Base-by-base conservation (phyloP, 37 sponge, comb jelly and placozoan species). In the Corticium candelabrum region DNA sequence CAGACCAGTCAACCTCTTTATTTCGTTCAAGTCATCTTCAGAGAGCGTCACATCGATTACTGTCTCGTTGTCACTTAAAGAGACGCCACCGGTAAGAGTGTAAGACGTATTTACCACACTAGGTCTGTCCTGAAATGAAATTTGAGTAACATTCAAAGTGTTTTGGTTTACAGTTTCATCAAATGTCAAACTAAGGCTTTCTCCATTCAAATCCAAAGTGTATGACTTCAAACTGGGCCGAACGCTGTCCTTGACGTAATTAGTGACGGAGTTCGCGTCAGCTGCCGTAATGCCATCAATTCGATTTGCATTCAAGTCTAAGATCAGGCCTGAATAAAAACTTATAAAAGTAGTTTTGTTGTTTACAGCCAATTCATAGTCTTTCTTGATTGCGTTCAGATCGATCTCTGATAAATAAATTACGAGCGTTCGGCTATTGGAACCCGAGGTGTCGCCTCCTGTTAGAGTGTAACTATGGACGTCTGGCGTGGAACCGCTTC, bases 81-180 rank as follows among this genome's bases (percentile, higher is more conserved):
- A 77, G 27, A 11, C 31, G 1, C 95, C 91, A 33, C 81, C 91
- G 15, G 87, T 91, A 2, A 94, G 85, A 0, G 39, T 76, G 75
- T 90, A 90, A 1, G 40, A 73, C 29, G 29, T 35, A 15, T 7
- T 35, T 4, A 5, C 36, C 21, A 32, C 5, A 7, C 5, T 34
- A 11, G 11, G 62, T 34, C 31, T 5, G 35, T 29, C 33, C 31
- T 29, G 73, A 4, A 70, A 70, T 7, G 5, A 29, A 15, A 70
- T 4, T 5, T 70, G 31, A 34, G 86, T 77, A 32, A 90, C 80
- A 37, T 82, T 76, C 21, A 86, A 40, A 1, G 91, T 84, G 35
- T 85, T 80, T 1, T 69, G 71, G 62, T 91, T 79, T 29, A 94
- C 85, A 32, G 89, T 90, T 76, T 94, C 95, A 85, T 90, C 89